Conservation (phyloP, 2,797 vertebrate species). For the Myotis vivesi region DNA sequence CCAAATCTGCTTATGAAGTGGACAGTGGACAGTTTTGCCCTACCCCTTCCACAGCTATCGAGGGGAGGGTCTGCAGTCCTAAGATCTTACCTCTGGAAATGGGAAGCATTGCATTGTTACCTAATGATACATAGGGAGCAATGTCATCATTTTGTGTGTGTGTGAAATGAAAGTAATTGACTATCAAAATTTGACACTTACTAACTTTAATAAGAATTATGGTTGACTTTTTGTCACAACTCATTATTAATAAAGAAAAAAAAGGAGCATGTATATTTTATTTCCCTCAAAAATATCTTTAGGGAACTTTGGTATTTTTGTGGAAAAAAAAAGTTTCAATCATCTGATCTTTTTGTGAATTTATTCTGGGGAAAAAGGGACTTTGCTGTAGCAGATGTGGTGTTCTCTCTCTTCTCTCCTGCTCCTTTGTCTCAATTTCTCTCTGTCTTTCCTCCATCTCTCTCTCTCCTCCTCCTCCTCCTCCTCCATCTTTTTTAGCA, state of each 20-base stretch:
- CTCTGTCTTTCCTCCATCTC: not conserved
- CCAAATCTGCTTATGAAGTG: not conserved
- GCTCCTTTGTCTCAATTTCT: not conserved
- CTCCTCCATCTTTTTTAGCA: not conserved
- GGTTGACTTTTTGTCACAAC: not conserved
- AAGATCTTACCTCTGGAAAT: not conserved
- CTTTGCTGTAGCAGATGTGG: not conserved
- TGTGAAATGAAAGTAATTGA: not conserved
- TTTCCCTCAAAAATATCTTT: not conserved
- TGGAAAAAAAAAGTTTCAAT: slow-evolving; percentile 11
- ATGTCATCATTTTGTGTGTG: not conserved
- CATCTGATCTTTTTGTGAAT: not conserved
- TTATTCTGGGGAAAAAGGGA: not conserved
- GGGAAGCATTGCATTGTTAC: not conserved
- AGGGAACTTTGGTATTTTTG: not conserved
- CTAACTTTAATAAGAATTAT: not conserved
- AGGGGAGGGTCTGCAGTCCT: not conserved
- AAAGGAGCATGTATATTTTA: not conserved
- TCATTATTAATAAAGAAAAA: not conserved
- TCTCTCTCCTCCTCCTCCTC: not conserved
- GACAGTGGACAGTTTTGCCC: not conserved
- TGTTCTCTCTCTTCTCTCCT: not conserved
- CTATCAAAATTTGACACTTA: not conserved
- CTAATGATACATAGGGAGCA: not conserved
- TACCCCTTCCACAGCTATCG: not conserved